A percentile compares a stretch with the other conserved stretches of the same genome.
phyloP scores from a whole-genome alignment of 2,888 invertebrate species.

The Ophioninae sp. region DNA sequence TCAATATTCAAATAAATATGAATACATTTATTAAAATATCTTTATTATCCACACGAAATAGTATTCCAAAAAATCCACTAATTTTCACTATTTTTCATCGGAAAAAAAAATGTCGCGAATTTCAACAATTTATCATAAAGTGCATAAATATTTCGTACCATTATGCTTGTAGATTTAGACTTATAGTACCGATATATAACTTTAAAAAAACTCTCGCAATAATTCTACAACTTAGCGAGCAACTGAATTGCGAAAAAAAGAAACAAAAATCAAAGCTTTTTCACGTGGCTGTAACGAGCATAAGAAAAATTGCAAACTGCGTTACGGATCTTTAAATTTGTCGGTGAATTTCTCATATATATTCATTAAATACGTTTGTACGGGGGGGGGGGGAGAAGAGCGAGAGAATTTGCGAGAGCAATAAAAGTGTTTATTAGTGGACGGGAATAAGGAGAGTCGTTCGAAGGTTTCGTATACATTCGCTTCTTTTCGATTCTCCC shows the following conservation, averaged over 20 bases:
- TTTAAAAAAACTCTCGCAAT: background rate
- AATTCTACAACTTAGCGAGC: background rate
- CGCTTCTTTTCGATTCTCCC: background rate
- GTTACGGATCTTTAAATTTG: background rate
- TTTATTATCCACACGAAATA: too few species aligned
- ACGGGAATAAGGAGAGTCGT: background rate
- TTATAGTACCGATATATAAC: too few species aligned
- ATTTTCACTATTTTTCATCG: too few species aligned
- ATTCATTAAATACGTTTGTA: background rate
- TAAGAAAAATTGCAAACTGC: background rate
- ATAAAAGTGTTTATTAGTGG: slow-evolving; percentile 41
- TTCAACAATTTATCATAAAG: too few species aligned
- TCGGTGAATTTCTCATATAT: background rate
- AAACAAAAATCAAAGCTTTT: background rate
- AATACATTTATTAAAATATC: too few species aligned
- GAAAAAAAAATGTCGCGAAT: too few species aligned
- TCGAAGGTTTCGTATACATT: slow-evolving; percentile 2
- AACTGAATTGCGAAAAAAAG: background rate
- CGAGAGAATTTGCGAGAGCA: slow-evolving; percentile 29
- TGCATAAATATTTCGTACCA: too few species aligned
- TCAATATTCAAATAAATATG: too few species aligned
- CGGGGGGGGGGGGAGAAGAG: background rate
- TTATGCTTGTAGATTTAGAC: too few species aligned
- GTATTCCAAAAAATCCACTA: too few species aligned
- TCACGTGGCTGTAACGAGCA: background rate